These are phyloP conservation scores for Ciconia maguari DNA, from an alignment of 2,113 vertebrate species.

Conservation along the genomic window DNA sequence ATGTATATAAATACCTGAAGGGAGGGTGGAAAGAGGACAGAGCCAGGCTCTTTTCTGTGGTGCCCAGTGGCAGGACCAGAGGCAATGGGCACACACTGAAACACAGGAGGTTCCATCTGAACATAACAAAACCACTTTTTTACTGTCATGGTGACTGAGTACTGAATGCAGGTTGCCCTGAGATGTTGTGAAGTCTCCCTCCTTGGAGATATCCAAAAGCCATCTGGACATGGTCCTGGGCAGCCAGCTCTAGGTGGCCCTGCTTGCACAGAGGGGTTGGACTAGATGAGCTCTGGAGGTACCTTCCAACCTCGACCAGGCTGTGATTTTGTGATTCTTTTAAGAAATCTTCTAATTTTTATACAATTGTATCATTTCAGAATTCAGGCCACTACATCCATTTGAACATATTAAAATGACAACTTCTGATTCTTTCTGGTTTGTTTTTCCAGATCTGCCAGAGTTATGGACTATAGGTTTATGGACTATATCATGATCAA, in stretches of 20 bases:
- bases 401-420: background rate
- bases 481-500: background rate
- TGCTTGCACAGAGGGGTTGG: rapidly evolving
- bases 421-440: background rate
- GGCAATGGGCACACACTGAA: background rate
- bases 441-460: background rate
- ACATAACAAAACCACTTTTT: background rate
- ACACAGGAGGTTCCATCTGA: background rate
- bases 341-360: background rate
- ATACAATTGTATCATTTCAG: background rate
- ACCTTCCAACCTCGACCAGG: background rate
- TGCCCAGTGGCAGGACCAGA: background rate
- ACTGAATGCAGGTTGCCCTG: background rate
- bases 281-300: background rate
- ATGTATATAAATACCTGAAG: background rate
- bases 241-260: background rate
- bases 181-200: background rate
- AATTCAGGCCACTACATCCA: background rate
- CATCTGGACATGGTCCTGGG: rapidly evolving
- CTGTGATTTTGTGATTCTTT: background rate
- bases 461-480: background rate
- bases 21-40: background rate
- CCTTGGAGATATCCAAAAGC: background rate
- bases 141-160: background rate
- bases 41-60: background rate